Conservation (phyloP, 2,888 invertebrate genomes). For the Apodemia mormo region DNA sequence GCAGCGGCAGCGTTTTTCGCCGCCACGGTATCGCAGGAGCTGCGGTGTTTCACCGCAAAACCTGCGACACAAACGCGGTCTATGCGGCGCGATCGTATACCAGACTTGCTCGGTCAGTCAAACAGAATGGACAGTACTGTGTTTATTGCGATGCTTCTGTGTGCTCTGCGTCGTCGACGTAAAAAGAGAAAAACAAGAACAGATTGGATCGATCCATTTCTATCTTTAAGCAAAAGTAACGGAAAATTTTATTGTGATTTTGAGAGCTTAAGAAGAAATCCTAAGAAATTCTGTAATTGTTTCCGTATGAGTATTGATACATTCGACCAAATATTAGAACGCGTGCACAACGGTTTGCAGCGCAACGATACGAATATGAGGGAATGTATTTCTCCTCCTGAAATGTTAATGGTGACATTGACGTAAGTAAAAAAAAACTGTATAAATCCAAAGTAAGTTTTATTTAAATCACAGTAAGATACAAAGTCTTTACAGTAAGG, state of each 20-base stretch:
- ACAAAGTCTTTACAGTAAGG: conserved; percentile 11
- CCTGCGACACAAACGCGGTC: not conserved
- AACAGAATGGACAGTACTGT: conserved; percentile 7
- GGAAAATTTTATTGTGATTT: conserved; percentile 31
- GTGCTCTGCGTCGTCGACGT: conserved; percentile 20
- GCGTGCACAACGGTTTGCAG: conserved; percentile 29
- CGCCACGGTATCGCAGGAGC: not conserved
- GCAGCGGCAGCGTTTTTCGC: not conserved
- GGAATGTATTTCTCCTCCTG: conserved; percentile 26
- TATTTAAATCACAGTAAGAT: too few species aligned
- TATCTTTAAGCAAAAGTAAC: conserved; percentile 27
- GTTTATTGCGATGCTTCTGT: conserved; percentile 11
- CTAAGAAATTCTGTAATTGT: conserved; percentile 24
- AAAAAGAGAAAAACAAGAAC: conserved; percentile 13
- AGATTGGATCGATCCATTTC: conserved; percentile 23
- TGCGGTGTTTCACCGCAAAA: conserved; percentile 5
- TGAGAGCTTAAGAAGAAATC: conserved; percentile 30
- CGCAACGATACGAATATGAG: conserved; percentile 23
- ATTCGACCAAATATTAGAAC: conserved; percentile 29
- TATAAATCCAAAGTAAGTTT: too few species aligned
- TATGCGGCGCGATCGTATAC: not conserved
- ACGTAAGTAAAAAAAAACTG: conserved; percentile 25
- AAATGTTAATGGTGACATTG: conserved; percentile 30
- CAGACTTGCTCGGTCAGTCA: not conserved
- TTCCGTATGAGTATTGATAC: conserved; percentile 28